A percentile compares a stretch with the other conserved stretches of the same genome.
These are phyloP conservation scores for Cervus canadensis DNA, from an alignment of 2,113 vertebrate species.

Conservation along the genomic window DNA sequence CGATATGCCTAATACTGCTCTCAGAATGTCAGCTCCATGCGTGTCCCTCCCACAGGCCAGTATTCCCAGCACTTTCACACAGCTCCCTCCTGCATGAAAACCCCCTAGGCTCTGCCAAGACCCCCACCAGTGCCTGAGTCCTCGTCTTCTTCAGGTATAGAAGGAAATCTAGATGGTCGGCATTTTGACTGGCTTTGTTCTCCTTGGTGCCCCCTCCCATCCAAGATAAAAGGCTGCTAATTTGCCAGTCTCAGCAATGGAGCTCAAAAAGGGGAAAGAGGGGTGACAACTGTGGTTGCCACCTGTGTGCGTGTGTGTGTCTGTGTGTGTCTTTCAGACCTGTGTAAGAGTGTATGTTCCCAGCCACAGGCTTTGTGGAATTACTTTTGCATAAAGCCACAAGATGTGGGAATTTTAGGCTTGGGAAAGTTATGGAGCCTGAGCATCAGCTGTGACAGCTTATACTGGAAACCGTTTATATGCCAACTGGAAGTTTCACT, in stretches of 20 bases:
- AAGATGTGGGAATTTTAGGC: background rate
- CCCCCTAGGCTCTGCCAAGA: background rate
- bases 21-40: constrained; percentile 30
- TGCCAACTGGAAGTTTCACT: background rate
- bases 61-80: background rate
- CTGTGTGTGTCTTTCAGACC: background rate
- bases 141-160: background rate
- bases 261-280: background rate
- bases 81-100: background rate
- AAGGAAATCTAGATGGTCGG: background rate
- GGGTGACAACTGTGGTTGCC: background rate
- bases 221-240: background rate
- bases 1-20: background rate
- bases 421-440: background rate
- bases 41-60: background rate
- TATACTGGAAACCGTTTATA: background rate
- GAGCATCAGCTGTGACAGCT: background rate
- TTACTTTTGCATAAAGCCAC: background rate
- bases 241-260: background rate
- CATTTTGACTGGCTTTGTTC: background rate
- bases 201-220: background rate
- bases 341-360: background rate
- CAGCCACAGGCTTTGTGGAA: background rate
- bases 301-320: background rate
- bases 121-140: background rate